A percentile compares a stretch with the other conserved stretches of the same genome.
Conservation (phyloP, 2,113 vertebrate genomes). For the Istiophorus platypterus region DNA sequence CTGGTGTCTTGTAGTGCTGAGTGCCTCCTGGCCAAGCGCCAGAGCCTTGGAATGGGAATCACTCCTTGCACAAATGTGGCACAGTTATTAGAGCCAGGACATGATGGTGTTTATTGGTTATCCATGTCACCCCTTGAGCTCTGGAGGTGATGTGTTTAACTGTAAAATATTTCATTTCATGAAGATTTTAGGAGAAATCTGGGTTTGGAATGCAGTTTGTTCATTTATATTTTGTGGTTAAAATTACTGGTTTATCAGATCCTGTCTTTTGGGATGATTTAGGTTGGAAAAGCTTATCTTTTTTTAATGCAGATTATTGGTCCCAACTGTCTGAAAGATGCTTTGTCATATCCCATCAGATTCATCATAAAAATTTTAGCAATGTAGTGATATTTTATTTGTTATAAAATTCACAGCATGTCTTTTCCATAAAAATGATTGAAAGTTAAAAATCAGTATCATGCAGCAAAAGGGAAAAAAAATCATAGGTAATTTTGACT, state of each 20-base stretch:
- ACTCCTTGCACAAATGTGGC: slow-evolving; percentile 48
- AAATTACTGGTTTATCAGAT: not conserved
- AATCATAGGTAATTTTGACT: slow-evolving; percentile 35
- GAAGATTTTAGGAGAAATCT: not conserved
- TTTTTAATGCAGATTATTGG: not conserved
- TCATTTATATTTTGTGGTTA: not conserved
- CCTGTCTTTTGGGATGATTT: not conserved
- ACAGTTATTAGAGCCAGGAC: slow-evolving; percentile 33
- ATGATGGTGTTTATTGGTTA: slow-evolving; percentile 25
- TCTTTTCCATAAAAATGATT: not conserved
- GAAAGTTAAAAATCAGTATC: not conserved
- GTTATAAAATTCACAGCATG: not conserved
- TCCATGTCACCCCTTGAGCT: slow-evolving; percentile 32
- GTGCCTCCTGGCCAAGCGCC: slow-evolving; percentile 56
- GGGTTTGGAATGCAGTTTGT: not conserved
- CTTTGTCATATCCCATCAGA: not conserved
- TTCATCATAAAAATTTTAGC: not conserved
- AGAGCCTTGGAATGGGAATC: slow-evolving; percentile 57
- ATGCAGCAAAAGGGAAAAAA: not conserved
- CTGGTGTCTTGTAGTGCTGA: slow-evolving; percentile 49
- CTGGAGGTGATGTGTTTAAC: slow-evolving; percentile 6
- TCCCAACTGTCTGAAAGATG: not conserved
- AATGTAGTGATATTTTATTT: not conserved
- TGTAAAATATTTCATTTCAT: slow-evolving; percentile 13
- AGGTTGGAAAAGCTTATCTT: not conserved